These are phyloP conservation scores for Ormyrus rosae DNA, from an alignment of 2,888 invertebrate species.

Conservation along the genomic window DNA sequence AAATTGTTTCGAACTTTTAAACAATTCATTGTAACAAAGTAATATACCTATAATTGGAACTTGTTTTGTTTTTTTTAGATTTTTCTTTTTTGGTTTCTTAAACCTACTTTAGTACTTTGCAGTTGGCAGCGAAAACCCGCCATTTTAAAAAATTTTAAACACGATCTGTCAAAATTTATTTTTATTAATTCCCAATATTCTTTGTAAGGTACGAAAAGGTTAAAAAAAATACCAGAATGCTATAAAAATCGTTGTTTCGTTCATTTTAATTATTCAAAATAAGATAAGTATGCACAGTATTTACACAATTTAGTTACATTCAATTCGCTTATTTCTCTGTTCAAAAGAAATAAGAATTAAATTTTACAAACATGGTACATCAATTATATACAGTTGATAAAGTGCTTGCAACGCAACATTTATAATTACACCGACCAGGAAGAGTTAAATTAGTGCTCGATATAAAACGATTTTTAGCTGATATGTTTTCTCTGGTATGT, in stretches of 20 bases:
- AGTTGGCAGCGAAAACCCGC: too few species aligned
- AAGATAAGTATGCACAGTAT: slow-evolving; percentile 29
- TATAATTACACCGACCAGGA: background rate
- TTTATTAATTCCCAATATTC: too few species aligned
- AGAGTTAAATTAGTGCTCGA: background rate
- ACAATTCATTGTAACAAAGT: too few species aligned
- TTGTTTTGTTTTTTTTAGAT: too few species aligned
- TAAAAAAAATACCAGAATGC: too few species aligned
- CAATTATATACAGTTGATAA: slow-evolving; percentile 26
- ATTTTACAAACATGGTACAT: slow-evolving; percentile 31
- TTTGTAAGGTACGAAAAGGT: too few species aligned
- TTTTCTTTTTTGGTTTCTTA: background rate
- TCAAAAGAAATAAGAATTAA: slow-evolving; percentile 2
- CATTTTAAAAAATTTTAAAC: too few species aligned
- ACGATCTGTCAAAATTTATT: too few species aligned
- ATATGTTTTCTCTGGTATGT: background rate
- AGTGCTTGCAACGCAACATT: background rate
- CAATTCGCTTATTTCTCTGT: background rate
- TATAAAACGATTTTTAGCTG: background rate
- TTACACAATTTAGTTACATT: slow-evolving; percentile 22
- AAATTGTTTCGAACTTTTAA: too few species aligned
- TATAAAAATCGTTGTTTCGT: background rate
- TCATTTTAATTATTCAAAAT: slow-evolving; percentile 34
- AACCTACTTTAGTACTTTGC: too few species aligned
- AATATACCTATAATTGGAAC: too few species aligned